These are phyloP conservation scores for Disparrhopalites patrizii DNA, from an alignment of 2,888 invertebrate genomes.

Conservation along the genomic window DNA sequence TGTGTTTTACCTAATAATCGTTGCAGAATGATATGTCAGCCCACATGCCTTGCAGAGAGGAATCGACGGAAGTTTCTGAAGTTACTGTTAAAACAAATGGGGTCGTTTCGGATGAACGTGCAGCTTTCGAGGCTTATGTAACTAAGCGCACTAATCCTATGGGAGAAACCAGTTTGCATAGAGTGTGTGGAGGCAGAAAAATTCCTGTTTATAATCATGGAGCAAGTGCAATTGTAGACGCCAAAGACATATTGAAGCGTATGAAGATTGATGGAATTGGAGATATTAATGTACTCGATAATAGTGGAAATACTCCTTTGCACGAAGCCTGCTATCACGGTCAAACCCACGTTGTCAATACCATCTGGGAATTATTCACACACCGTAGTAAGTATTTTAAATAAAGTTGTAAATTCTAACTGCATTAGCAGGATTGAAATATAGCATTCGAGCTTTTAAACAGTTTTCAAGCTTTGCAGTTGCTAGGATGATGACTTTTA, in stretches of 20 bases:
- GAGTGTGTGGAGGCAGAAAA: slow-evolving; percentile 15
- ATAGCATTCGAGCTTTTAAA: no score
- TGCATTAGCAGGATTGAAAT: neutral
- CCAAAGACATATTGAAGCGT: neutral
- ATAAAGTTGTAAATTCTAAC: neutral
- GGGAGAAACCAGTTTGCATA: slow-evolving; percentile 32
- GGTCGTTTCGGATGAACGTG: neutral
- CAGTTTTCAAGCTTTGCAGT: no score
- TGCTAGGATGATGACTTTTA: neutral
- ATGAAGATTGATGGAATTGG: neutral
- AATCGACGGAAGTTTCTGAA: no score
- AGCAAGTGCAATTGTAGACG: neutral
- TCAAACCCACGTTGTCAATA: slow-evolving; percentile 16
- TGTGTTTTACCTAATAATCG: no score
- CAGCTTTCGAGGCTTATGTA: neutral
- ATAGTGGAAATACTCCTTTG: slow-evolving; percentile 34
- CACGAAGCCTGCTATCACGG: slow-evolving; percentile 29
- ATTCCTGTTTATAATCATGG: neutral
- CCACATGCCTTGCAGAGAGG: no score
- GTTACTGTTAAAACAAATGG: no score
- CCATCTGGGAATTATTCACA: neutral
- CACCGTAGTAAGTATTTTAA: neutral
- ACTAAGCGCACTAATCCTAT: slow-evolving; percentile 13
- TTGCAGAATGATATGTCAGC: no score
- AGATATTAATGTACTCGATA: slow-evolving; percentile 31